These are phyloP conservation scores for Lampris incognitus DNA, from an alignment of 2,113 vertebrate species.

Conservation along the genomic window DNA sequence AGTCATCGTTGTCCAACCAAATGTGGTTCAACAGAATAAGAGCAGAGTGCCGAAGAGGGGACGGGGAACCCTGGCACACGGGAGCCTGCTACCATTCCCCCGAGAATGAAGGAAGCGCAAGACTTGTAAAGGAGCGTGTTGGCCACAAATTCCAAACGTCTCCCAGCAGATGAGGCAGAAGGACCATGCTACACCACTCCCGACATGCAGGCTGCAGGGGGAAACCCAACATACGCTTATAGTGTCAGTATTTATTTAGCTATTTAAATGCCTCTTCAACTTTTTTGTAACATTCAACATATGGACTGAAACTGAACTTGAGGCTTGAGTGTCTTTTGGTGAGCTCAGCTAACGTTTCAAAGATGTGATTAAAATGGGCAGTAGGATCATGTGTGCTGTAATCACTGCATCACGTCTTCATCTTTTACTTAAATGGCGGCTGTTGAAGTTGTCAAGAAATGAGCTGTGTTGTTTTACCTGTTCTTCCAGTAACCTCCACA, in stretches of 20 bases:
- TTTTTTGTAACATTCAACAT: not conserved
- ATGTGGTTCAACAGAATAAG: not conserved
- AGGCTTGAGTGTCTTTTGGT: too few relatives aligned
- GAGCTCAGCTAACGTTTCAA: too few relatives aligned
- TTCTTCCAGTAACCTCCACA: too few relatives aligned
- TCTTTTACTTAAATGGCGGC: too few relatives aligned
- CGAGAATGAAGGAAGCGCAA: not conserved
- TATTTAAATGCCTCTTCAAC: slow-evolving; percentile 14
- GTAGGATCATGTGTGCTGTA: too few relatives aligned
- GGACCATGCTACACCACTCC: slow-evolving; percentile 23
- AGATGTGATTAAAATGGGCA: too few relatives aligned
- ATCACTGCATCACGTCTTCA: too few relatives aligned
- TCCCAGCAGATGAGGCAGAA: not conserved
- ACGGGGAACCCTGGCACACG: not conserved
- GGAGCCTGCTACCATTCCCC: not conserved
- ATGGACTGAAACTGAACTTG: too few relatives aligned
- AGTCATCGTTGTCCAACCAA: not conserved
- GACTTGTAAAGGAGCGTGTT: not conserved
- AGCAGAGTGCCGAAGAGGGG: slow-evolving; percentile 9
- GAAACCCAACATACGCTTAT: not conserved
- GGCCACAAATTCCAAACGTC: not conserved
- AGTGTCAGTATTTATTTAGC: slow-evolving; percentile 25
- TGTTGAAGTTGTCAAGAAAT: too few relatives aligned
- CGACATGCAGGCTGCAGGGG: not conserved
- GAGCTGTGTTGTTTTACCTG: too few relatives aligned